Conservation (phyloP, 2,797 vertebrate genomes). For the Denticeps clupeoides region DNA sequence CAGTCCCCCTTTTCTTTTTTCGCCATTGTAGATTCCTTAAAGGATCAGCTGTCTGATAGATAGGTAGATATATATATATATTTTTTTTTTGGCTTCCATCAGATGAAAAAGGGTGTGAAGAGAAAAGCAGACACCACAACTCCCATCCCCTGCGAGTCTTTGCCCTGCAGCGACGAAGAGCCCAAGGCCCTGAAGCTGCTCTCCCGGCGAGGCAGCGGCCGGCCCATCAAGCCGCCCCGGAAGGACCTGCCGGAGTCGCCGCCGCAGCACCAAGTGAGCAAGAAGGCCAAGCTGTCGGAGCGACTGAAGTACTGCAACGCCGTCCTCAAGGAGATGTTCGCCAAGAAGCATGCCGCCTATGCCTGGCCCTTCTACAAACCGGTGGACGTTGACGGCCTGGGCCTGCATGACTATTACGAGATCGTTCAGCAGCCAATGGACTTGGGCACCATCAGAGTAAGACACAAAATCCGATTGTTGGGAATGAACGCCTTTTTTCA, state of each 20-base stretch:
- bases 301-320: slow-evolving; percentile 64
- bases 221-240: slow-evolving; percentile 56
- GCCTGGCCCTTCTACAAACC: slow-evolving; percentile 83
- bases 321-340: slow-evolving; percentile 80
- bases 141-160: slow-evolving; percentile 42
- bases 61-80: no score
- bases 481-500: no score
- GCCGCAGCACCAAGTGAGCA: slow-evolving; percentile 37
- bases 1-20: slow-evolving; percentile 20
- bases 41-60: no score
- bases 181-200: slow-evolving; percentile 38
- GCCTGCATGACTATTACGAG: slow-evolving; percentile 63
- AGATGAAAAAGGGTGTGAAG: slow-evolving; percentile 74
- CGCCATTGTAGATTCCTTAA: no score
- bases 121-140: slow-evolving; percentile 71
- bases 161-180: slow-evolving; percentile 24
- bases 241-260: slow-evolving; percentile 56
- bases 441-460: slow-evolving; percentile 74
- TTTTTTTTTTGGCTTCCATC: slow-evolving; percentile 7
- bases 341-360: slow-evolving; percentile 73
- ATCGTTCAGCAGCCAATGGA: slow-evolving; percentile 74
- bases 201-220: slow-evolving; percentile 42
- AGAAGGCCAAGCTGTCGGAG: slow-evolving; percentile 49
- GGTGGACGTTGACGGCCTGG: slow-evolving; percentile 51
- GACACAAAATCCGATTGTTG: slow-evolving; percentile 6